phyloP scores from a whole-genome alignment of 2,113 vertebrate species.

The Ictidomys tridecemlineatus region DNA sequence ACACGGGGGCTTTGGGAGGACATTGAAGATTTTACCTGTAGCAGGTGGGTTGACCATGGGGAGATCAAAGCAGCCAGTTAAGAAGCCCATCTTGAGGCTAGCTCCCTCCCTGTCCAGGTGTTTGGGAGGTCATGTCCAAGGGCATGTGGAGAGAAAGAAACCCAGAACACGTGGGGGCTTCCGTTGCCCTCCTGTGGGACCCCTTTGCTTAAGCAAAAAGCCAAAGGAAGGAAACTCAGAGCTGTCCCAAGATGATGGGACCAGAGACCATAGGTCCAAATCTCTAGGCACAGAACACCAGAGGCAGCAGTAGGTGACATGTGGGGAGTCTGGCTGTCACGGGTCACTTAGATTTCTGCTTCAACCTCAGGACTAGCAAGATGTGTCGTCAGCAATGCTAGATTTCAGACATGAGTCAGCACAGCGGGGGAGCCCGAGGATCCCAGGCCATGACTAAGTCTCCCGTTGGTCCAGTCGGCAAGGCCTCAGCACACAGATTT shows the following conservation, averaged over 20 bases:
- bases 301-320: no score
- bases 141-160: background rate
- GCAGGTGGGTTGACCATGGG: background rate
- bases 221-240: background rate
- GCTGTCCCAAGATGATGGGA: background rate
- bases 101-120: rapidly evolving
- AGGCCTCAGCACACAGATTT: slow-evolving; percentile 18
- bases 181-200: no score
- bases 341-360: background rate
- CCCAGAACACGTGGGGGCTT: background rate
- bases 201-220: background rate
- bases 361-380: background rate
- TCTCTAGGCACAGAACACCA: background rate
- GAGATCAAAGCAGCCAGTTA: background rate
- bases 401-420: slow-evolving; percentile 73
- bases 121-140: background rate
- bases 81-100: background rate
- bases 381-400: background rate
- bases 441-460: slow-evolving; percentile 30
- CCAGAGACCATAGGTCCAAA: background rate
- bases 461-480: background rate
- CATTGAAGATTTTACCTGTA: background rate
- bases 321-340: background rate
- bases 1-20: background rate
- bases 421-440: background rate